Evolutionary conservation across 2,888 invertebrate genomes (phyloP), one percentile per base, ranked within the genome.

Genomic region (Agrypnus murinus): DNA sequence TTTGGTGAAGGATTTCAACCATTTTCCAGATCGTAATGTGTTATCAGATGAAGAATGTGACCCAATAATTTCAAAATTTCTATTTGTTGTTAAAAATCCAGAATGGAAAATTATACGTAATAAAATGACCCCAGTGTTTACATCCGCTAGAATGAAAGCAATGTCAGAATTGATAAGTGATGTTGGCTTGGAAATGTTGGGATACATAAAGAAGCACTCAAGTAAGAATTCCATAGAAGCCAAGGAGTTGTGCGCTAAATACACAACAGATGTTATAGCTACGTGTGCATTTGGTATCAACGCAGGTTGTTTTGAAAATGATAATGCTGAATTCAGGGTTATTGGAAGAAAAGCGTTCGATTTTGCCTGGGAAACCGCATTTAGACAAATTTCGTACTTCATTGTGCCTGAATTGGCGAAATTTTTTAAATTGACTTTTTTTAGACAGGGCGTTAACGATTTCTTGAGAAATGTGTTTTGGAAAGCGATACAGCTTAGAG

Each of bases 81-180:
- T 86, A 12, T 79, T 87, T 65, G 82, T 84, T 2, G 71, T 87
- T 45, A 85, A 83, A 63, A 87, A 86, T 60, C 85, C 86, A 0
- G 84, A 85, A 2, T 89, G 89, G 89, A 87, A 86, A 74, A 83
- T 83, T 43, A 77, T 89, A 15, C 81, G 89, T 14, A 79, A 84
- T 0, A 87, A 87, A 71, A 82, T 89, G 36, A 86, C 87, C 0
- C 88, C 89, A 0, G 86, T 86, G 0, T 86, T 89, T 76, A 87
- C 88, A 1, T 84, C 86, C 0, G 87, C 87, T 15, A 89, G 88
- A 78, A 81, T 89, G 72, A 88, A 86, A 76, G 80, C 80, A 38
- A 87, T 88, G 87, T 84, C 86, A 17, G 80, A 81, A 0, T 78
- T 87, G 8, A 84, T 88, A 75, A 72, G 81, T 12, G 83, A 85